Evolutionary conservation across 2,888 invertebrate species (phyloP), one percentile per base, ranked within the genome.

Genomic region (Allygus modestus): DNA sequence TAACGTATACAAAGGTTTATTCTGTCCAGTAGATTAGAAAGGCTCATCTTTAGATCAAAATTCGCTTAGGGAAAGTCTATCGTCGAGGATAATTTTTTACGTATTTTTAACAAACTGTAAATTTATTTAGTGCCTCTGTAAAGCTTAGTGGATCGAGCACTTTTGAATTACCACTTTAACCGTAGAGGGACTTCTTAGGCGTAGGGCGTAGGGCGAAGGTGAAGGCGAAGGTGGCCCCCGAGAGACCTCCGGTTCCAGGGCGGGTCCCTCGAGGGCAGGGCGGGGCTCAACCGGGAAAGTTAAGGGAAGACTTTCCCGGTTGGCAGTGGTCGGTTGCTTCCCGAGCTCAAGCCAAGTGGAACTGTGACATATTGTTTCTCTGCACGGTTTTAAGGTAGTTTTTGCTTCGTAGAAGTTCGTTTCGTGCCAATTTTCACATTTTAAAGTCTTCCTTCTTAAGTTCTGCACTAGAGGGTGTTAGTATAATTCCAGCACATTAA

Each of bases 301-400:
- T 84, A 58, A 87, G 87, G 87, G 87, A 87, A 87, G 87, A 86
- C 85, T 86, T 86, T 85, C 84, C 84, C 83, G 87, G 87, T 87
- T 86, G 87, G 85, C 85, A 75, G 82, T 46, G 86, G 82, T 82
- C 37, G 61, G 33, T 31, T 11, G 20, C 73, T 51, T 83, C 71
- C 31, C 23, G 33, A 71, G 73, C 83, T 71, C 73, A 81, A 81
- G 77, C 79, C 51, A 51, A 51, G 46, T 26, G 33, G 43, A 77
- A 11, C 77, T 77, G 77, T 43, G 43, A 71, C 37, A 20, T 71
- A 20, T 54, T 61, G 31, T 46, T 82, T 73, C 20, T 43, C 41
- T 51, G 82, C 83, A 83, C 83, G 37, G 58, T 75, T 83, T 83
- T 75, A 73, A 20, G 41, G 83, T 75, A 83, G 73, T 75, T 83